Percentiles rank a stretch among this genome's conserved stretches.
These are phyloP conservation scores for Microdon myrmicae DNA, from an alignment of 2,888 invertebrate genomes.

Conservation along the genomic window DNA sequence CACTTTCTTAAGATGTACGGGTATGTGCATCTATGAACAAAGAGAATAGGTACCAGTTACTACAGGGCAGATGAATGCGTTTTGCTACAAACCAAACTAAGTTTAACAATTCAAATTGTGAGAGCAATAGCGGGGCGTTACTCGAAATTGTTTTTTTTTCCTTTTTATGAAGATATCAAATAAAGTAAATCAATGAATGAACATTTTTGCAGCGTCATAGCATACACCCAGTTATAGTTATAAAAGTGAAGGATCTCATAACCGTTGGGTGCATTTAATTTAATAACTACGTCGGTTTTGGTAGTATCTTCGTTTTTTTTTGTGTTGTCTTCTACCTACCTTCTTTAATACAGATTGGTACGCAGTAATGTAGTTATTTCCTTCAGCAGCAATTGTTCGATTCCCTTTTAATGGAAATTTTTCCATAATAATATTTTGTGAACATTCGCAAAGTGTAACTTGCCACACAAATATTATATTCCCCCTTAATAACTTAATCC, in stretches of 20 bases:
- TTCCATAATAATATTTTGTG: conserved; percentile 69
- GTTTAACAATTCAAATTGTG: no score
- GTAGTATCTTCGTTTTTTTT: no score
- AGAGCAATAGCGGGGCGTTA: no score
- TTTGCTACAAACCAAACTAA: no score
- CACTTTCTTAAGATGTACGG: no score
- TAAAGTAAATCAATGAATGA: no score
- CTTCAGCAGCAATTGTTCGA: conserved; percentile 67
- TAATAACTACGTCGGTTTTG: conserved; percentile 27
- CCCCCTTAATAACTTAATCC: conserved; percentile 10
- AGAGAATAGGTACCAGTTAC: no score
- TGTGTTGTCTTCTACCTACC: conserved; percentile 68
- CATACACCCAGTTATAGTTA: conserved; percentile 3
- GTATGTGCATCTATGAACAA: no score
- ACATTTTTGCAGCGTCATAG: no score
- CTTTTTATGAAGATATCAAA: no score
- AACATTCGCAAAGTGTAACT: conserved; percentile 27
- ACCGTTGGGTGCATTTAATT: conserved; percentile 23
- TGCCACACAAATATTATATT: conserved; percentile 6
- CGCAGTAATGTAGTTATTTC: conserved; percentile 69
- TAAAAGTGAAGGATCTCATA: conserved; percentile 1
- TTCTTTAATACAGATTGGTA: conserved; percentile 74
- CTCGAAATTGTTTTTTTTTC: no score
- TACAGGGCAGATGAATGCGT: no score
- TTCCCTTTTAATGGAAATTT: conserved; percentile 76